A percentile compares a stretch with the other conserved stretches of the same genome.
Evolutionary conservation across 2,888 invertebrate genomes (phyloP).

Genomic region (Spisula subtruncata): DNA sequence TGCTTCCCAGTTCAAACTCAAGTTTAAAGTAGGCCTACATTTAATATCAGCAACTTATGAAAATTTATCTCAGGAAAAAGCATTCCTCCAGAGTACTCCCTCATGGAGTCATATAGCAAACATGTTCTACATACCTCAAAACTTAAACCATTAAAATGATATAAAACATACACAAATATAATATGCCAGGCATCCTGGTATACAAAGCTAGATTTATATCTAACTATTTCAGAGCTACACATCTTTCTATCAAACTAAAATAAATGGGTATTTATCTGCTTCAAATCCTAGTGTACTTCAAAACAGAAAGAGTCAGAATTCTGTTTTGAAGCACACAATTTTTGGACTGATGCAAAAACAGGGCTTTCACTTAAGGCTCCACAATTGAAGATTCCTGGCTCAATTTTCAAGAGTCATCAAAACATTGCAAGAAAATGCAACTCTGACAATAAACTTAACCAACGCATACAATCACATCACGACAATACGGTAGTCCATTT

Average conservation of each 20-base stretch:
- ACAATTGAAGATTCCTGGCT: too few species aligned
- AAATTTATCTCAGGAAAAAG: background rate
- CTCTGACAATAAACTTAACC: too few species aligned
- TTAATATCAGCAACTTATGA: background rate
- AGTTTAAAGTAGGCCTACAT: background rate
- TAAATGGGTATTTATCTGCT: background rate
- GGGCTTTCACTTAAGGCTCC: too few species aligned
- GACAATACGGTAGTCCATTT: too few species aligned
- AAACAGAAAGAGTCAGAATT: too few species aligned
- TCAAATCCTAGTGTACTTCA: background rate
- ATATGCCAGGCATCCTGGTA: conserved; percentile 1
- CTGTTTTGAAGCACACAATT: too few species aligned
- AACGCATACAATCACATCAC: too few species aligned
- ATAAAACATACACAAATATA: conserved; percentile 33
- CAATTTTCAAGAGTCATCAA: too few species aligned
- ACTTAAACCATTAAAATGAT: conserved; percentile 41
- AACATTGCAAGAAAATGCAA: too few species aligned
- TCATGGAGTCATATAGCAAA: conserved; percentile 33
- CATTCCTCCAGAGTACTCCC: background rate
- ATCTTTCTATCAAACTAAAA: conserved; percentile 16
- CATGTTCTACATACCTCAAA: conserved; percentile 21
- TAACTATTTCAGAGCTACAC: background rate
- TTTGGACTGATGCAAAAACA: too few species aligned
- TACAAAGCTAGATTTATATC: conserved; percentile 9
- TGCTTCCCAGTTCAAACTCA: background rate